Percentiles rank a stretch among this genome's conserved stretches.
These are phyloP conservation scores for Caerostris extrusa DNA, from an alignment of 1,140 invertebrate species.

Conservation along the genomic window DNA sequence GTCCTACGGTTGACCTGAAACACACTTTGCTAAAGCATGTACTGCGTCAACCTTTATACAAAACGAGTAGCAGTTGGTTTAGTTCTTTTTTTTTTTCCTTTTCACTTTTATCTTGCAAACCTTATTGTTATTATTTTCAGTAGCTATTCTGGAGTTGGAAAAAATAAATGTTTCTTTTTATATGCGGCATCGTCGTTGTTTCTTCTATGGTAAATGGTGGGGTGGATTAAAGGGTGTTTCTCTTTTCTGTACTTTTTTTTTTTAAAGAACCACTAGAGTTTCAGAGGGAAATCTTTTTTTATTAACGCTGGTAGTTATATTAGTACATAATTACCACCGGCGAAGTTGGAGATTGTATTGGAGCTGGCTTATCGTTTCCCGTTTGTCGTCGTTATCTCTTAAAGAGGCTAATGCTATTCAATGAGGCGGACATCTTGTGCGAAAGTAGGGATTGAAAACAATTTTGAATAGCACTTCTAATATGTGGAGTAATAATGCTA, in stretches of 20 bases:
- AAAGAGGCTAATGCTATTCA: background rate
- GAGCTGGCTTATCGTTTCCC: conserved; percentile 1
- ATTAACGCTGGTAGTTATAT: background rate
- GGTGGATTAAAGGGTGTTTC: background rate
- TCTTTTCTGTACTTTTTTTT: background rate
- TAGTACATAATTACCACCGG: background rate
- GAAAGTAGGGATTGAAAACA: background rate
- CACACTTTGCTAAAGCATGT: conserved; percentile 51
- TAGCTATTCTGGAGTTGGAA: background rate
- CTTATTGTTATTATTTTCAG: conserved; percentile 30
- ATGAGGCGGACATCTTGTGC: too few species aligned
- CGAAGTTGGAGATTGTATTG: background rate
- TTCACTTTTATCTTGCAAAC: background rate
- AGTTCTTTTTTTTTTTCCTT: background rate
- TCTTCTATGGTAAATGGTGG: background rate
- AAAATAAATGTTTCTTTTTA: background rate
- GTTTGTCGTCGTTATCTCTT: background rate
- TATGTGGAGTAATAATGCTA: background rate
- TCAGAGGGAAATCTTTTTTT: background rate
- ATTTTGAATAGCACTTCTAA: background rate
- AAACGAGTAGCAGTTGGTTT: background rate
- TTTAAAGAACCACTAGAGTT: background rate
- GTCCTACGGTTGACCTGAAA: conserved; percentile 63
- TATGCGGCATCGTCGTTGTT: background rate
- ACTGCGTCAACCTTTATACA: conserved; percentile 27